A percentile compares a stretch with the other conserved stretches of the same genome.
These are phyloP conservation scores for Tethea ocularis DNA, from an alignment of 2,888 invertebrate genomes.

Conservation along the genomic window DNA sequence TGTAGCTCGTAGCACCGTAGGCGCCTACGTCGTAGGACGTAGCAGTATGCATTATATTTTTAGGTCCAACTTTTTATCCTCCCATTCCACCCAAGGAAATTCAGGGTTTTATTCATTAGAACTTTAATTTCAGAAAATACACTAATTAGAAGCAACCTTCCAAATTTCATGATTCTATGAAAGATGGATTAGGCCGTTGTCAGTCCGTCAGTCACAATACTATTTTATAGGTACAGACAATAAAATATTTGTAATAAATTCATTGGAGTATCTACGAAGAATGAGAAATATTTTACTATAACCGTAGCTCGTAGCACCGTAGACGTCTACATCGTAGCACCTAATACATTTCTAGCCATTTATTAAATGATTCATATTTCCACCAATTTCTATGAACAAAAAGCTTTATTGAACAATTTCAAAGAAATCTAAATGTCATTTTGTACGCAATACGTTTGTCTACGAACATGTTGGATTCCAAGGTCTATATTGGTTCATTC, in stretches of 20 bases:
- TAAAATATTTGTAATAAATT: background rate
- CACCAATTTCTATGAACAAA: conserved; percentile 12
- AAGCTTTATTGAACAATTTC: conserved; percentile 10
- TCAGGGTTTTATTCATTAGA: too few relatives aligned
- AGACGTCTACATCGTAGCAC: background rate
- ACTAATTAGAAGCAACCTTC: too few relatives aligned
- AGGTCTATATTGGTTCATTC: conserved; percentile 16
- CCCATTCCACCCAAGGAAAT: too few relatives aligned
- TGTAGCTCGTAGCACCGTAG: background rate
- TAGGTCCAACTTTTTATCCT: too few relatives aligned
- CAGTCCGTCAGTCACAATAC: too few relatives aligned
- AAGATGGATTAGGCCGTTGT: too few relatives aligned
- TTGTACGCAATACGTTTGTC: conserved; percentile 12
- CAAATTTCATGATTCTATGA: too few relatives aligned
- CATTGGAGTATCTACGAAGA: too few relatives aligned
- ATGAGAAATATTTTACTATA: background rate
- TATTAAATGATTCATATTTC: conserved; percentile 1
- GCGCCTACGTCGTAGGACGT: background rate
- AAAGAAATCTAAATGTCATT: conserved; percentile 19
- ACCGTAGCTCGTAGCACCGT: background rate
- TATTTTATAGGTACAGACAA: too few relatives aligned
- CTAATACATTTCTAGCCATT: background rate
- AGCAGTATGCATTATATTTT: too few relatives aligned
- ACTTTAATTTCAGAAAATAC: too few relatives aligned
- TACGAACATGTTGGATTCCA: conserved; percentile 14